Base-by-base conservation (phyloP, 1,140 invertebrate species). In the Gyrodactylus salaris region DNA sequence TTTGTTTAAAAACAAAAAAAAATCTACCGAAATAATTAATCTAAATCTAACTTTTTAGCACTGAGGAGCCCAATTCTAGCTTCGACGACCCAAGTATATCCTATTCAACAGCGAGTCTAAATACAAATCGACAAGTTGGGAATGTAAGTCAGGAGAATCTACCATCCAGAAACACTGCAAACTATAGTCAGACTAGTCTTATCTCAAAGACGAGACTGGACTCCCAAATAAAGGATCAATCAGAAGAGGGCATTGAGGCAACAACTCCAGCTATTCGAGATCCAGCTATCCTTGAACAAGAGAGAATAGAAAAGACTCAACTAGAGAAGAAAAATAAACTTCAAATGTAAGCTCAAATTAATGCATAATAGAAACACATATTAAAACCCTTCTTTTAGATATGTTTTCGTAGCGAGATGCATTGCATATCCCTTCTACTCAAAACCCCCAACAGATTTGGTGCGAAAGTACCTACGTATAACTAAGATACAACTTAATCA, bases 391-490 rank as follows among this genome's bases (percentile, higher is more conserved):
- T n/a, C 25, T 1, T 71, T 24, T 26, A 71, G 70, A 22, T 99
- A 99, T 81, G 93, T 99, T 74, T 98, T 98, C 81, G 89, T 98
- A 76, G 91, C 91, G 76, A 84, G 94, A 80, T 96, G 93, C 82
- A 87, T 97, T 78, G 90, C 94, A 1, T 98, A 98, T 84, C 93
- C 93, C 2, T 99, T 99, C 82, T 98, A 98, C 83, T 91, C 91
- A 1, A 98, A 98, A 82, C 93, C 98, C 81, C 91, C 92, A 0
- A 94, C 89, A 22, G 93, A 98, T 80, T 91, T 97, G 90, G 91
- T 78, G n/a, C 76, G 80, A 73, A 76, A 80, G 69, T 79, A 80
- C 75, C 79, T 79, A 71, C 97, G 97, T 85, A 87, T 98, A 72
- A 92, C 88, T 26, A 90, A 92, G 80, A 88, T 92, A 80, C 92